Evolutionary conservation across 2,113 vertebrate species (phyloP).

Genomic region (Terrapene triunguis): DNA sequence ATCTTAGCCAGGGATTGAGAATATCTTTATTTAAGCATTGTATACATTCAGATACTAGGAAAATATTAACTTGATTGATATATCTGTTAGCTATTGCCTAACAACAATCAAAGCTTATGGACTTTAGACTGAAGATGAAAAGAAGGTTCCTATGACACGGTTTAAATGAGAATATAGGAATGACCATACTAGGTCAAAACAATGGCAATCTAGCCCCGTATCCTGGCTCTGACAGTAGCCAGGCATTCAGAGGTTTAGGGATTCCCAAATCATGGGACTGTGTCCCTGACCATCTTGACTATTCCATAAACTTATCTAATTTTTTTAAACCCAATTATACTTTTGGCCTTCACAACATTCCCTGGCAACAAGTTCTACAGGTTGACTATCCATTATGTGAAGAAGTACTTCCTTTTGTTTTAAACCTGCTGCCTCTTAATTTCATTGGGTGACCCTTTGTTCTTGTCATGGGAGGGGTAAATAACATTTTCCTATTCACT

Average conservation of each 20-base stretch:
- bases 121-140: background rate
- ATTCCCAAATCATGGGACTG: too few species aligned
- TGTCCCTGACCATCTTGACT: background rate
- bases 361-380: background rate
- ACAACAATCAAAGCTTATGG: background rate
- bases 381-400: background rate
- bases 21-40: slow-evolving; percentile 68
- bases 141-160: background rate
- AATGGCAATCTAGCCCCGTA: background rate
- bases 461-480: background rate
- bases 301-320: background rate
- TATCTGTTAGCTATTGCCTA: slow-evolving; percentile 20
- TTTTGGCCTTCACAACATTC: background rate
- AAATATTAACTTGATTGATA: slow-evolving; percentile 47
- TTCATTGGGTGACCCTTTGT: background rate
- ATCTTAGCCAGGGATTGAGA: slow-evolving; percentile 63
- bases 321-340: background rate
- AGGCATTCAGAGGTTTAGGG: background rate
- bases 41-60: slow-evolving; percentile 36
- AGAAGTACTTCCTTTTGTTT: background rate
- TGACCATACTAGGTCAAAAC: background rate
- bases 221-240: too few species aligned
- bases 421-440: background rate
- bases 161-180: background rate
- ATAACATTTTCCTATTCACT: background rate